Percentiles rank a stretch among this genome's conserved stretches.
These are phyloP conservation scores for Oryzias dopingdopingensis DNA, from an alignment of 2,797 vertebrate genomes.

Conservation along the genomic window DNA sequence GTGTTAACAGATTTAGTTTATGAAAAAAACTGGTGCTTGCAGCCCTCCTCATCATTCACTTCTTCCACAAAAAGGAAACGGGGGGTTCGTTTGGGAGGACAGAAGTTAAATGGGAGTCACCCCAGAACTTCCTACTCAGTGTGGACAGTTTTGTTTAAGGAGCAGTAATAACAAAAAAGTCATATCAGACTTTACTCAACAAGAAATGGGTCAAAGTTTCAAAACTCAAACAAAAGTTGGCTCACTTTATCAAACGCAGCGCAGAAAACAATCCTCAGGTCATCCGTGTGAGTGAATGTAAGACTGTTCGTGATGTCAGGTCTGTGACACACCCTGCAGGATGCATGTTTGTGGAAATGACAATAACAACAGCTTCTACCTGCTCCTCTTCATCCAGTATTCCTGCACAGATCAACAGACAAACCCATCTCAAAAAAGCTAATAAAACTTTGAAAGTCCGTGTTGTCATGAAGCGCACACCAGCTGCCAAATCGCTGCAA, in stretches of 20 bases:
- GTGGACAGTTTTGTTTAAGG: background rate
- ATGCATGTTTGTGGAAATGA: conserved; percentile 12
- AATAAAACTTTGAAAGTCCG: conserved; percentile 24
- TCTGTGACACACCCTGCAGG: conserved; percentile 22
- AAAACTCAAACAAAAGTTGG: background rate
- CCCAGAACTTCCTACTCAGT: background rate
- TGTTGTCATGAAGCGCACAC: conserved; percentile 2
- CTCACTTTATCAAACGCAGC: background rate
- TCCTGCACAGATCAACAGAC: conserved; percentile 21
- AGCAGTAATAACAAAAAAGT: background rate
- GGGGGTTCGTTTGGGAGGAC: conserved; percentile 12
- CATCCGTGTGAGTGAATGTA: background rate
- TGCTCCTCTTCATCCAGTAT: conserved; percentile 41
- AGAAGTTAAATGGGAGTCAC: background rate
- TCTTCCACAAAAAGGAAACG: conserved; percentile 17
- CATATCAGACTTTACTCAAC: conserved; percentile 11
- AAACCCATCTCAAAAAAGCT: conserved; percentile 14
- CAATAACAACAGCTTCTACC: conserved; percentile 24
- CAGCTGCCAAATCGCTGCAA: conserved; percentile 16
- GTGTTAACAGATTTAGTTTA: conserved; percentile 77
- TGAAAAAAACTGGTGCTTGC: conserved; percentile 73
- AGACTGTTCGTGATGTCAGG: conserved; percentile 15
- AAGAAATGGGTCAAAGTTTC: background rate
- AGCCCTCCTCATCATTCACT: conserved; percentile 43
- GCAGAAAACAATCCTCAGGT: background rate